These are phyloP conservation scores for Orbicella faveolata DNA, from an alignment of 64 coral and sea anemone genomes.

Conservation along the genomic window DNA sequence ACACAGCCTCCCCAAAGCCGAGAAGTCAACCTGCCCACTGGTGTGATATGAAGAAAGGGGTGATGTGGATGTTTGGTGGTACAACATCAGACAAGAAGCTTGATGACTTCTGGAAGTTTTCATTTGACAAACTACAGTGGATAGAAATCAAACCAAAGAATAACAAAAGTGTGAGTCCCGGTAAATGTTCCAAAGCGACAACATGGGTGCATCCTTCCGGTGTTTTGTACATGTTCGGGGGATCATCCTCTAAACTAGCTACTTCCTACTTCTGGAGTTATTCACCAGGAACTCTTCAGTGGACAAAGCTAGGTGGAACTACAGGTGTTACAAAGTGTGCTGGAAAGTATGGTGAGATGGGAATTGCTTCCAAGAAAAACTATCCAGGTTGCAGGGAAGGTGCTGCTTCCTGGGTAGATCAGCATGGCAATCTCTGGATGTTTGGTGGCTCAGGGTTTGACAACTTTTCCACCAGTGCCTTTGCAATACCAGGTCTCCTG, in stretches of 20 bases:
- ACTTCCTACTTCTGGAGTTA: slow-evolving; percentile 77
- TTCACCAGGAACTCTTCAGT: slow-evolving; percentile 16
- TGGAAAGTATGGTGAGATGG: slow-evolving; percentile 10
- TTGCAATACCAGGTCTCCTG: slow-evolving; percentile 50
- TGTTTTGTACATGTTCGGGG: slow-evolving; percentile 86
- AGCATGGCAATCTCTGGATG: slow-evolving; percentile 42
- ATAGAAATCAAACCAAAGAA: slow-evolving; percentile 18
- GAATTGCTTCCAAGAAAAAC: neutral
- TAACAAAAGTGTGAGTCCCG: slow-evolving; percentile 10
- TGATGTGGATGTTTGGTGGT: slow-evolving; percentile 86
- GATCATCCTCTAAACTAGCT: slow-evolving; percentile 33
- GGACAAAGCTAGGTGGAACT: slow-evolving; percentile 49
- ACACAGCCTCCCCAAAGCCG: slow-evolving; percentile 9
- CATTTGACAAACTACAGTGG: slow-evolving; percentile 61
- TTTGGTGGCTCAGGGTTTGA: slow-evolving; percentile 67
- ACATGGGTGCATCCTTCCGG: slow-evolving; percentile 66
- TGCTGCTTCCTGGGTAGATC: slow-evolving; percentile 28
- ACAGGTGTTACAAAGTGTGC: neutral
- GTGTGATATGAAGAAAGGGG: slow-evolving; percentile 64
- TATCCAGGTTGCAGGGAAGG: slow-evolving; percentile 54
- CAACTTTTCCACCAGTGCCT: slow-evolving; percentile 22
- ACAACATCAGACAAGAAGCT: slow-evolving; percentile 23
- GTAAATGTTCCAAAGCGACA: slow-evolving; percentile 35
- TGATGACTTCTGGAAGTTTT: slow-evolving; percentile 90
- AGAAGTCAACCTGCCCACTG: slow-evolving; percentile 67